Conservation (phyloP, 1,140 invertebrate species). For the Zaprionus kolodkinae region DNA sequence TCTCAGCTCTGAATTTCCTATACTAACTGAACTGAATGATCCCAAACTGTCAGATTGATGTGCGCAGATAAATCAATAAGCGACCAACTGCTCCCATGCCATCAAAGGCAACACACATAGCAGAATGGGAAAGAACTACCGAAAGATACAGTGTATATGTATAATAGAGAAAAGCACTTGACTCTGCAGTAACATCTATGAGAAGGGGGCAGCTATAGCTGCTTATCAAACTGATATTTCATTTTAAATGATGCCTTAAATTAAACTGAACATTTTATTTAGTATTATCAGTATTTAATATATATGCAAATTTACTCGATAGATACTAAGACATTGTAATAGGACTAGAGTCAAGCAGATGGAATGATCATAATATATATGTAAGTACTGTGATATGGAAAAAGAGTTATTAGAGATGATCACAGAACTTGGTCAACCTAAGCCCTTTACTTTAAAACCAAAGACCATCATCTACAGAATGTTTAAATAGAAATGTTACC, state of each 20-base stretch:
- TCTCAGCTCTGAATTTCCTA: not conserved
- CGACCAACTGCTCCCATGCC: constrained; percentile 1
- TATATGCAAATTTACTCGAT: no score
- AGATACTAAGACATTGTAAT: not conserved
- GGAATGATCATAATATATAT: no score
- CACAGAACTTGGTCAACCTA: no score
- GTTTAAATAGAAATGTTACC: no score
- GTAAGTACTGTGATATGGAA: no score
- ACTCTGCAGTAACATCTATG: not conserved
- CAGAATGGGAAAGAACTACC: constrained; percentile 1
- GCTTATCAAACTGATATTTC: not conserved
- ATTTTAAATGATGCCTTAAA: not conserved
- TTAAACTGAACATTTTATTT: not conserved
- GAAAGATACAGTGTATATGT: not conserved
- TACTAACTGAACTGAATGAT: constrained; percentile 4
- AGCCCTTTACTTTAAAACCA: no score
- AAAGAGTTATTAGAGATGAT: no score
- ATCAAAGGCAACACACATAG: not conserved
- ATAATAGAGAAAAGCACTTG: not conserved
- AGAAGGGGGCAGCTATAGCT: no score
- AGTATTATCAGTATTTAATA: no score
- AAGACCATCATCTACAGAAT: no score
- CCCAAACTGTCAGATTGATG: constrained; percentile 20
- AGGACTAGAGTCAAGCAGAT: not conserved
- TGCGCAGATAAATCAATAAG: constrained; percentile 15